A percentile compares a stretch with the other conserved stretches of the same genome.
Evolutionary conservation across 2,888 invertebrate genomes (phyloP).

Genomic region (Steinernema scapterisci): DNA sequence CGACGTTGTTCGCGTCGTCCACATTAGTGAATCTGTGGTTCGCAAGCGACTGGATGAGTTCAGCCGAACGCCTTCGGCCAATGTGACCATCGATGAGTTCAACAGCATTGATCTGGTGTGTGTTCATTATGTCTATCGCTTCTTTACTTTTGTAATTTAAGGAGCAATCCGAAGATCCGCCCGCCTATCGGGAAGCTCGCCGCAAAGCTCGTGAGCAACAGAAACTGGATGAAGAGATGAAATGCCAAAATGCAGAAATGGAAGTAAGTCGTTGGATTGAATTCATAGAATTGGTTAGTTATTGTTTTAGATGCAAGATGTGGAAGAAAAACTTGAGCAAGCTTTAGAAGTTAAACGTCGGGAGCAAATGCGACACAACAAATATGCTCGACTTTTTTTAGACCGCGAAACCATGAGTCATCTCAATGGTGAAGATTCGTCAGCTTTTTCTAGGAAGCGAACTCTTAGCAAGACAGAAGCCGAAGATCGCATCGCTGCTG

Average conservation of each 20-base stretch:
- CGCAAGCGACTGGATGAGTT: constrained; percentile 79
- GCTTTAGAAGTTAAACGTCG: constrained; percentile 60
- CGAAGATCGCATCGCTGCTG: constrained; percentile 36
- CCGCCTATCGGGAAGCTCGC: constrained; percentile 60
- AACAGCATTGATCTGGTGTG: constrained; percentile 94
- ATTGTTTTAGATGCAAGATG: constrained; percentile 43
- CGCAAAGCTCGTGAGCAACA: constrained; percentile 41
- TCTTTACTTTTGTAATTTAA: constrained; percentile 30
- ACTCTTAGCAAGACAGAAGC: constrained; percentile 43
- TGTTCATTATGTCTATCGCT: constrained; percentile 31
- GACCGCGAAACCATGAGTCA: not conserved
- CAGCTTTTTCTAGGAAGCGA: not conserved
- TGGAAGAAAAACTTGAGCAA: constrained; percentile 59
- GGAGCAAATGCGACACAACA: constrained; percentile 36
- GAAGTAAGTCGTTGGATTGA: constrained; percentile 36
- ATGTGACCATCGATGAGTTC: constrained; percentile 92
- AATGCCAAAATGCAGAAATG: constrained; percentile 33
- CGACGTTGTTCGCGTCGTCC: constrained; percentile 65
- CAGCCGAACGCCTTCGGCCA: constrained; percentile 92
- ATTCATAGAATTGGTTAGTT: constrained; percentile 26
- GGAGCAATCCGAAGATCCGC: constrained; percentile 65
- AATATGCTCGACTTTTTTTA: constrained; percentile 12
- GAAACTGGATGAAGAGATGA: constrained; percentile 51
- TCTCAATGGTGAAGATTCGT: not conserved
- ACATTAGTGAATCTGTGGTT: constrained; percentile 65